A percentile compares a stretch with the other conserved stretches of the same genome.
phyloP scores from a whole-genome alignment of 2,113 vertebrate genomes.

The Lampris megalopsis region DNA sequence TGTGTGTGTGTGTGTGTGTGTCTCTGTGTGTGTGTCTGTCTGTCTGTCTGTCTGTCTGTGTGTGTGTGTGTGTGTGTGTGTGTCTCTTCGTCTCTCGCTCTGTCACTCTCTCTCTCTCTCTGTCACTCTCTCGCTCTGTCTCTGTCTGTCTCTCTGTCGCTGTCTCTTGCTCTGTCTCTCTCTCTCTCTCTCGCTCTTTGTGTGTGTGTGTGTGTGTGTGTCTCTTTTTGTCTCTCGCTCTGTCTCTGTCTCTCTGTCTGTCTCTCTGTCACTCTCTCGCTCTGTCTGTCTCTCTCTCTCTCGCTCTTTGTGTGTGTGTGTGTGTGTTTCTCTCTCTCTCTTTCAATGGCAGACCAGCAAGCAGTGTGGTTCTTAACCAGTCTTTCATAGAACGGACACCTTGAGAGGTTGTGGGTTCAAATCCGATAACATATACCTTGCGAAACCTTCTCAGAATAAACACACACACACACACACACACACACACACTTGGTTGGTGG shows the following conservation, averaged over 20 bases:
- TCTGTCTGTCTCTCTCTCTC: slow-evolving; percentile 49
- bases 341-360: slow-evolving; percentile 11
- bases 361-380: slow-evolving; percentile 32
- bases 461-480: slow-evolving; percentile 45
- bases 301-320: background rate
- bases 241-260: slow-evolving; percentile 48
- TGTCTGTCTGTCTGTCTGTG: no score
- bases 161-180: no score
- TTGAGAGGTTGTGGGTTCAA: slow-evolving; percentile 56
- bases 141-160: no score
- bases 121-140: no score
- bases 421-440: slow-evolving; percentile 34
- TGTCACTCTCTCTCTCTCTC: slow-evolving; percentile 44
- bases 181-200: no score
- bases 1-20: no score
- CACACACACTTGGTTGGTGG: slow-evolving; percentile 22
- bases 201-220: no score
- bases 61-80: no score
- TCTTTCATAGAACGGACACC: slow-evolving; percentile 42
- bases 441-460: slow-evolving; percentile 53
- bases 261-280: slow-evolving; percentile 23
- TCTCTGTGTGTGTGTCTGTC: no score
- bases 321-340: background rate
- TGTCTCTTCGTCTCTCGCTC: no score
- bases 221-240: slow-evolving; percentile 48